Evolutionary conservation across 1,140 invertebrate species (phyloP), one percentile per base, ranked within the genome.

Genomic region (Drosophila aff.): DNA sequence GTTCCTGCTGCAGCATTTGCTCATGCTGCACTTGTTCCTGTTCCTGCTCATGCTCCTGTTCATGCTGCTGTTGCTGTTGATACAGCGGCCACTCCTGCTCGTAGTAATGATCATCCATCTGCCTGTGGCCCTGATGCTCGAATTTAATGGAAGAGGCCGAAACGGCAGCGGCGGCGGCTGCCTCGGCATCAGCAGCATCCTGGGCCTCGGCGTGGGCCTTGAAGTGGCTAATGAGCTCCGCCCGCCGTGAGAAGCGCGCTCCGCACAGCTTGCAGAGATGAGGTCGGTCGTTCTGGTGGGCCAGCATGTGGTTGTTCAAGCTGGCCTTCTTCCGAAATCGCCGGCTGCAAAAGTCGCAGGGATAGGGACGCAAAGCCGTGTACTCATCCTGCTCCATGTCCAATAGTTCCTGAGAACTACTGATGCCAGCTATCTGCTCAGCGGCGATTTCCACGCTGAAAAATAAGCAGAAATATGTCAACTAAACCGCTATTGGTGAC

Each of bases 341-440:
- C 10, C 96, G 94, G 50, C 96, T 97, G 83, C 97, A 97, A 91
- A 97, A 97, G 85, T 97, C 96, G 82, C 97, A 97, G 0, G 96
- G 96, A 94, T 96, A 97, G 0, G 96, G 96, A n/a, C 96, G 94
- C 72, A 96, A 94, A 4, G 96, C 95, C 33, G 96, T 96, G 83
- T 97, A 97, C 67, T 96, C 95, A 93, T 97, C 96, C 94, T 97
- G 96, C 90, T 96, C 96, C 55, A 96, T 96, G 18, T 96, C 96
- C 74, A 97, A 92, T 76, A 93, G 82, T 93, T 96, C 94, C 93
- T 95, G 91, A 63, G 94, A 94, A 68, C 93, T 82, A 6, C 84
- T 84, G 1, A 93, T 93, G 36, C 93, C 93, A 57, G 94, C 93
- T 49, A 96, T 93, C 53, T 95, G 94, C 76, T 96, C 95, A 18